Percentiles rank a stretch among this genome's conserved stretches.
phyloP scores from a whole-genome alignment of 1,140 invertebrate species.

The Marisa cornuarietis region DNA sequence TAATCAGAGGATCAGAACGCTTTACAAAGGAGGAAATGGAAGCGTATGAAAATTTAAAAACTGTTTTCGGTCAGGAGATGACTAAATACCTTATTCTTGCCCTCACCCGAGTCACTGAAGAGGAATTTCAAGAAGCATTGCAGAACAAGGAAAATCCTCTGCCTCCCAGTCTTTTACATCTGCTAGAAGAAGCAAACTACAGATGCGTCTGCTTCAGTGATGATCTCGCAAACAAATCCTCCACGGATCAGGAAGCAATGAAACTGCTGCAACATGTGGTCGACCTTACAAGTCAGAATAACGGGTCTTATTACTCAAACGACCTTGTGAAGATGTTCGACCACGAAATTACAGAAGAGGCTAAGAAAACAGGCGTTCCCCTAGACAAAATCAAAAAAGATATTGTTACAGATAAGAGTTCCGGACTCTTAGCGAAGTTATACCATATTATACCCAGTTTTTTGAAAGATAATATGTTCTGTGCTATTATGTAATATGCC shows the following conservation, averaged over 20 bases:
- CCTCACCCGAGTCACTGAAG: not conserved
- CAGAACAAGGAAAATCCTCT: not conserved
- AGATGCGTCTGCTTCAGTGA: not conserved
- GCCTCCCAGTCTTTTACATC: not conserved
- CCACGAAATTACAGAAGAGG: not conserved
- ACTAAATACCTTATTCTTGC: conserved; percentile 1
- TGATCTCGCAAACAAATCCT: not conserved
- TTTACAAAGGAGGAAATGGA: not conserved
- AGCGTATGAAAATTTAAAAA: not conserved
- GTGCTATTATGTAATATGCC: too few relatives aligned
- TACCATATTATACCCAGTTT: too few relatives aligned
- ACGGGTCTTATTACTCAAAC: not conserved
- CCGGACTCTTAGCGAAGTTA: too few relatives aligned
- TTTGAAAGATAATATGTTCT: too few relatives aligned
- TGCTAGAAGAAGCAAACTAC: not conserved
- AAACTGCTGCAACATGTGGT: not conserved
- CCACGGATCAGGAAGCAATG: not conserved
- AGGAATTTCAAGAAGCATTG: not conserved
- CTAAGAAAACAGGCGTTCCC: not conserved
- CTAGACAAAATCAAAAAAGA: not conserved
- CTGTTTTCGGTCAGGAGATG: not conserved
- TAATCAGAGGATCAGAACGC: not conserved
- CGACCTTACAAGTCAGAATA: not conserved
- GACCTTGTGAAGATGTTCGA: not conserved
- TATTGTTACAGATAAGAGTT: not conserved